Conservation (phyloP, 2,797 vertebrate species). For the Fistularia tabacaria region DNA sequence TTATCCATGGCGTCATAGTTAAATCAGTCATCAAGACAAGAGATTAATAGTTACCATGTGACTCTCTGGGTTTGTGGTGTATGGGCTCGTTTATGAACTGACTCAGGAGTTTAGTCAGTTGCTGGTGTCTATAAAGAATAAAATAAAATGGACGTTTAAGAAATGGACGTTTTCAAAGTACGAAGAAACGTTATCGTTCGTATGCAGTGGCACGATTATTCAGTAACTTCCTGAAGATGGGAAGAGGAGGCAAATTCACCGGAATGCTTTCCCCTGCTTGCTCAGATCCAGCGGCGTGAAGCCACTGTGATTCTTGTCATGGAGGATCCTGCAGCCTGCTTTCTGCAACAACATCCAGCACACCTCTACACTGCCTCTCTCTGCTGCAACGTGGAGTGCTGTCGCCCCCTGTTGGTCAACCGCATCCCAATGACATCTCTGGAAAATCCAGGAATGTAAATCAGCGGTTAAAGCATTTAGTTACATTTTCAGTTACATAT, state of each 20-base stretch:
- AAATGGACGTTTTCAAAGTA: conserved; percentile 15
- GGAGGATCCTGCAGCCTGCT: conserved; percentile 68
- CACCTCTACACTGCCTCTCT: conserved; percentile 73
- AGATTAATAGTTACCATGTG: conserved; percentile 59
- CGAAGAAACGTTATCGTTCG: conserved; percentile 9
- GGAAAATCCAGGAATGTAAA: conserved; percentile 18
- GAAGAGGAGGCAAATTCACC: conserved; percentile 56
- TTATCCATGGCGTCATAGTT: conserved; percentile 1
- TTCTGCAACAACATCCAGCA: conserved; percentile 78
- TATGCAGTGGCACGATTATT: background rate
- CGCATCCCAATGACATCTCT: conserved; percentile 73
- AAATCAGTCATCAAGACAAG: conserved; percentile 1
- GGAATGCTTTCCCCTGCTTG: conserved; percentile 73
- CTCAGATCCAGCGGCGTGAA: conserved; percentile 76
- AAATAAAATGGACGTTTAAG: no score
- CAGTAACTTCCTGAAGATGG: conserved; percentile 13
- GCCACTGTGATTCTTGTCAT: conserved; percentile 70
- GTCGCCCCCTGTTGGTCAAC: conserved; percentile 77
- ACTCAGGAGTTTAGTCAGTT: conserved; percentile 74
- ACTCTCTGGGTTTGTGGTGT: conserved; percentile 71
- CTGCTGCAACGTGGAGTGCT: conserved; percentile 77
- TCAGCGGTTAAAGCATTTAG: no score
- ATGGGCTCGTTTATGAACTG: conserved; percentile 65
- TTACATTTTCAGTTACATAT: background rate
- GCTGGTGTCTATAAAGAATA: conserved; percentile 70